These are phyloP conservation scores for Gadopsis marmoratus DNA, from an alignment of 2,797 vertebrate species.

Conservation along the genomic window DNA sequence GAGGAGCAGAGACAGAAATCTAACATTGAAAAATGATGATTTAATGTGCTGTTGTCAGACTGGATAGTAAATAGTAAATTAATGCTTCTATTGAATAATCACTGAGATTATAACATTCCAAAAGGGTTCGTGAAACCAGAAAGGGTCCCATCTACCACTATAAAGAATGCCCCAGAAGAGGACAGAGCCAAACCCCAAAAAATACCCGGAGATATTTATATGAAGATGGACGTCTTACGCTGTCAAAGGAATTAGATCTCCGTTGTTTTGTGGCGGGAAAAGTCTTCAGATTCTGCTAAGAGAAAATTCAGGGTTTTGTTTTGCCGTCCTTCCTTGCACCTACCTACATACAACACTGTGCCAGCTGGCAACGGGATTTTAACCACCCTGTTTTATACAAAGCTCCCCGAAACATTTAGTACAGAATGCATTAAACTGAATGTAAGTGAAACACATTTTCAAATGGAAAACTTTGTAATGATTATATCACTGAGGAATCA, in stretches of 20 bases:
- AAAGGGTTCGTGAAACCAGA: conserved; percentile 36
- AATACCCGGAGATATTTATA: conserved; percentile 57
- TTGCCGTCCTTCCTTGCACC: conserved; percentile 16
- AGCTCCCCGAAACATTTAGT: not conserved
- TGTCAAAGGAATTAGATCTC: conserved; percentile 78
- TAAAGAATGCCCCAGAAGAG: conserved; percentile 54
- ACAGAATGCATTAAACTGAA: conserved; percentile 6
- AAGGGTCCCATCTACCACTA: conserved; percentile 54
- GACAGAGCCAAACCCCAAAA: conserved; percentile 58
- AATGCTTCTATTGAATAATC: conserved; percentile 60
- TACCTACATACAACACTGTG: not conserved
- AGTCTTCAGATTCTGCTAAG: conserved; percentile 81
- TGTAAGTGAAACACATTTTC: not conserved
- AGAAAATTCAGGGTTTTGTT: conserved; percentile 77
- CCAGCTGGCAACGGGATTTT: not conserved
- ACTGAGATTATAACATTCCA: conserved; percentile 60
- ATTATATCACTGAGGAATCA: not conserved
- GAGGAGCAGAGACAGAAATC: conserved; percentile 33
- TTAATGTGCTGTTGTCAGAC: conserved; percentile 19
- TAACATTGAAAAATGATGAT: conserved; percentile 27
- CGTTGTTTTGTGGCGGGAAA: conserved; percentile 68
- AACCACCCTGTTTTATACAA: not conserved
- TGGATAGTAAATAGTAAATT: not conserved
- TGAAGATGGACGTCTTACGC: conserved; percentile 80
- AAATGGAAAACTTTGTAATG: not conserved